phyloP scores from a whole-genome alignment of 2,797 vertebrate species.

The Danio aesculapii region DNA sequence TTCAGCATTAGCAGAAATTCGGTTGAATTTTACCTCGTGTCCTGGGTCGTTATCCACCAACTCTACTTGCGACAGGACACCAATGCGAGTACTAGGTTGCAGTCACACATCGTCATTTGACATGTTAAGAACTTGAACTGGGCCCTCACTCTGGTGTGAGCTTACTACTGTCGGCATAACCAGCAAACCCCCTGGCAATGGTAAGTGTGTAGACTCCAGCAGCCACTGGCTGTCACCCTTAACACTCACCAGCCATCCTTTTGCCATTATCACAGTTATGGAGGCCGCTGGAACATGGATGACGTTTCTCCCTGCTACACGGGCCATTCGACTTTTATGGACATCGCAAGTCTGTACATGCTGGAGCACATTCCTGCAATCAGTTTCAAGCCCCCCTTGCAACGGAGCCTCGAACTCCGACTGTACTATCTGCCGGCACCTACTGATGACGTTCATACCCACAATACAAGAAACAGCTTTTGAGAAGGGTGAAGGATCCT shows the following conservation, averaged over 20 bases:
- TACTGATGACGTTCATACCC: constrained; percentile 10
- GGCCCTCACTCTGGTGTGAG: background rate
- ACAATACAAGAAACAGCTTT: background rate
- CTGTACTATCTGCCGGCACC: constrained; percentile 1
- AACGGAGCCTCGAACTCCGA: background rate
- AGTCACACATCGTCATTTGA: background rate
- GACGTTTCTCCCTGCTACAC: background rate
- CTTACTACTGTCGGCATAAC: background rate
- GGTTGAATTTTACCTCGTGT: background rate
- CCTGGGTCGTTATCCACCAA: background rate
- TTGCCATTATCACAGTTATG: background rate
- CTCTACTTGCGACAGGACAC: background rate
- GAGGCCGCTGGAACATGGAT: background rate
- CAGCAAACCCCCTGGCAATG: background rate
- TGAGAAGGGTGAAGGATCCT: background rate
- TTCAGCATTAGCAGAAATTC: background rate
- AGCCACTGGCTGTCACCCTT: background rate
- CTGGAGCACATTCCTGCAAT: background rate
- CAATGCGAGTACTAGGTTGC: background rate
- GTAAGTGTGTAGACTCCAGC: background rate
- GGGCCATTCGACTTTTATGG: background rate
- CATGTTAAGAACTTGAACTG: background rate
- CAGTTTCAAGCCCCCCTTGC: background rate
- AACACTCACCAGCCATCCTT: background rate
- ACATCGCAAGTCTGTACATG: background rate